Conservation (phyloP, 1,140 invertebrate genomes). For the Nymphalis io region DNA sequence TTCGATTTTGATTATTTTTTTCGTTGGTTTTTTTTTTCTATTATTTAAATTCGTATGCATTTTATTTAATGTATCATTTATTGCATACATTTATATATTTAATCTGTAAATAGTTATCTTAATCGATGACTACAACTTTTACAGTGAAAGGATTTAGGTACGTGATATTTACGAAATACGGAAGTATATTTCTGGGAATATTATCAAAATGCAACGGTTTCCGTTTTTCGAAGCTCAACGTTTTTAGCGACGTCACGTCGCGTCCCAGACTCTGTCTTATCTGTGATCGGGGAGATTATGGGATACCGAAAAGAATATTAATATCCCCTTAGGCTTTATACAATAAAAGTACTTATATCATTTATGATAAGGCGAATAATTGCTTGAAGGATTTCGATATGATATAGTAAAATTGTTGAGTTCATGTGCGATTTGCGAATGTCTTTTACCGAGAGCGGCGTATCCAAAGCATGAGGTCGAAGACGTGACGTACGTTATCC, state of each 20-base stretch:
- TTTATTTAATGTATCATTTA: too few species aligned
- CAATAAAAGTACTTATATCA: neutral
- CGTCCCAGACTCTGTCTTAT: conserved; percentile 12
- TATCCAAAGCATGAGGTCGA: conserved; percentile 9
- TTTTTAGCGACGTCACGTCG: conserved; percentile 23
- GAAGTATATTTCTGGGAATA: conserved; percentile 36
- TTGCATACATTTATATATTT: too few species aligned
- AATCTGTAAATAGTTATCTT: neutral
- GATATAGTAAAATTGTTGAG: neutral
- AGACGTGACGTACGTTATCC: conserved; percentile 8
- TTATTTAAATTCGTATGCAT: too few species aligned
- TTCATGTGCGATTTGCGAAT: neutral
- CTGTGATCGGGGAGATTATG: conserved; percentile 7
- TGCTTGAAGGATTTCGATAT: neutral
- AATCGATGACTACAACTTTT: neutral
- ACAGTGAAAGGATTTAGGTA: conserved; percentile 38
- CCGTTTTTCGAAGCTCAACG: neutral
- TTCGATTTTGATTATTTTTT: too few species aligned
- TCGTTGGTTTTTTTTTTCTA: too few species aligned
- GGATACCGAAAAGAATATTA: neutral
- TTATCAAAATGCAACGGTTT: conserved; percentile 16
- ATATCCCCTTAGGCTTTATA: neutral
- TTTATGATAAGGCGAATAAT: neutral
- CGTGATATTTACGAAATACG: conserved; percentile 38
- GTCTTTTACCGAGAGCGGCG: conserved; percentile 5